Base-by-base conservation (phyloP, 1,140 invertebrate genomes). In the Magallana gigas region DNA sequence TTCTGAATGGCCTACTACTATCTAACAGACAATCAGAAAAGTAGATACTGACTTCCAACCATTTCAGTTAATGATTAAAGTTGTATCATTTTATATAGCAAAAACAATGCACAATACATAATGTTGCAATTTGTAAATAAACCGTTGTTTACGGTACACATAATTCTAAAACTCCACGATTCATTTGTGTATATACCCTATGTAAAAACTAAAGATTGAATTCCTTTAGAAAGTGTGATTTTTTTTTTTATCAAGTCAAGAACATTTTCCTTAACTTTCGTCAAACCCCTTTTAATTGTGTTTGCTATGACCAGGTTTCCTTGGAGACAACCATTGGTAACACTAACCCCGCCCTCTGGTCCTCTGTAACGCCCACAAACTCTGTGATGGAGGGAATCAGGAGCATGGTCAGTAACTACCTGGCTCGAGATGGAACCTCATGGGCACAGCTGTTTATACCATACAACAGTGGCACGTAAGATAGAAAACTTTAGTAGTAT, bases 361-460 rank as follows among this genome's bases (percentile, higher is more conserved):
- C 95, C 62, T 93, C 95, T 89, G 94, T 97, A 2, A 94, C 95
- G 11, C 95, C 97, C 0, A 91, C 93, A 3, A 95, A 95, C 12
- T 95, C 96, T 96, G 96, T 98, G 4, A 96, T 97, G 59, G 96
- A 98, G 90, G 97, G 97, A 58, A 96, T 97, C 2, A 96, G 98
- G 64, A 96, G 97, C n/a, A 97, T 98, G 95, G 96, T 97, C 11
- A 97, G 98, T 4, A 99, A 98, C 95, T 96, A 97, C 88, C 95
- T 99, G 57, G 96, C 98, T 0, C 95, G 94, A 1, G 96, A 96
- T 91, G 97, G 97, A 3, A 94, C 95, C 57, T 95, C 96, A 7
- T 99, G 98, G 98, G 96, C 96, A 0, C 57, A 94, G 9, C 92
- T 94, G 8, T 96, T 96, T 91, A 89, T 92, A 12, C 90, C 92